Percentiles rank a stretch among this genome's conserved stretches.
Evolutionary conservation across 1,140 invertebrate species (phyloP).

Genomic region (Sycophila sp.): DNA sequence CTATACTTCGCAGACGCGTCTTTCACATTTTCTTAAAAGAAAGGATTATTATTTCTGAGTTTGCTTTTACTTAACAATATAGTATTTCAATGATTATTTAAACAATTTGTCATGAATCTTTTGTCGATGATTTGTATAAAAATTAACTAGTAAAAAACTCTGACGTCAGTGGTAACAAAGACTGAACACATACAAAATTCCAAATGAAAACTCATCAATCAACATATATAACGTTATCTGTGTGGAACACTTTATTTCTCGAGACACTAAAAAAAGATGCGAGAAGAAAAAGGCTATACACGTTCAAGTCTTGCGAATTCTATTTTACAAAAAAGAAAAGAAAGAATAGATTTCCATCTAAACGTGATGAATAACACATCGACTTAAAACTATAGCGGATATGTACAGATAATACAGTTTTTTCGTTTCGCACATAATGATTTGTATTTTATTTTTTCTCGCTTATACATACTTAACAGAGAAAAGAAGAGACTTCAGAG

Average conservation of each 20-base stretch:
- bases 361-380: constrained; percentile 22
- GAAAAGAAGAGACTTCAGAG: background rate
- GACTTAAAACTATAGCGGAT: constrained; percentile 26
- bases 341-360: background rate
- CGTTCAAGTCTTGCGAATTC: constrained; percentile 11
- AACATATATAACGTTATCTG: constrained; percentile 8
- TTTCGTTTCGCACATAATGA: background rate
- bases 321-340: constrained; percentile 14
- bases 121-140: constrained; percentile 22
- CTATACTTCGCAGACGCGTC: too few relatives aligned
- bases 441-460: constrained; percentile 1
- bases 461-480: background rate
- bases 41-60: background rate
- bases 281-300: constrained; percentile 28
- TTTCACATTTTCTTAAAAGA: background rate
- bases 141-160: background rate
- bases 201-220: constrained; percentile 14
- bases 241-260: constrained; percentile 26
- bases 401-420: constrained; percentile 27
- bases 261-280: too few relatives aligned
- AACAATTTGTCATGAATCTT: constrained; percentile 19
- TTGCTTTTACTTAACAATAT: background rate
- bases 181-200: constrained; percentile 33
- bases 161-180: constrained; percentile 21
- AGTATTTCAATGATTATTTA: background rate